phyloP scores from a whole-genome alignment of 2,888 invertebrate species.

The Patella pellucida region DNA sequence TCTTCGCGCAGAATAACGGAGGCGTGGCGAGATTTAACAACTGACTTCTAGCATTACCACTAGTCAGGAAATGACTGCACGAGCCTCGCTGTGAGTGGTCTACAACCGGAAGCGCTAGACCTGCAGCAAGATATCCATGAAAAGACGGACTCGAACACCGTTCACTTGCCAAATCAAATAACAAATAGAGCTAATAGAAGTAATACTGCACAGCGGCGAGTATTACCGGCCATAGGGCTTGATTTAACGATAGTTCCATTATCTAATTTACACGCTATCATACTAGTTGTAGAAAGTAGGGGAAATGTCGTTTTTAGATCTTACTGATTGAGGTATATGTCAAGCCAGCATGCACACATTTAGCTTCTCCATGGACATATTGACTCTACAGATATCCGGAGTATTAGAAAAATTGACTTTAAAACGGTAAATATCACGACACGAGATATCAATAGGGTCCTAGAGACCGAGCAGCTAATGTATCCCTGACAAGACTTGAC shows the following conservation, averaged over 20 bases:
- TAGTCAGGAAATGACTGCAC: not conserved
- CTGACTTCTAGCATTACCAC: not conserved
- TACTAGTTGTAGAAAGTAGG: too few species aligned
- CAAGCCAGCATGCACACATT: slow-evolving; percentile 6
- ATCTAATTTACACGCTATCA: not conserved
- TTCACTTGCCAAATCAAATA: not conserved
- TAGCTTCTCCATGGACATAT: not conserved
- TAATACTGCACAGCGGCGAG: not conserved
- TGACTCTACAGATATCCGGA: slow-evolving; percentile 5
- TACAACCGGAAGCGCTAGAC: slow-evolving; percentile 8
- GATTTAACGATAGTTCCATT: not conserved
- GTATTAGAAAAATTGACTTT: slow-evolving; percentile 7
- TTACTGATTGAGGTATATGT: not conserved
- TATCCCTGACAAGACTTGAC: too few species aligned
- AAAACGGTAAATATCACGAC: slow-evolving; percentile 9
- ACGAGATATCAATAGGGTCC: not conserved
- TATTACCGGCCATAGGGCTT: not conserved
- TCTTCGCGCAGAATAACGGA: not conserved
- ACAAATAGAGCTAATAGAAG: slow-evolving; percentile 10
- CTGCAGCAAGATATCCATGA: slow-evolving; percentile 2
- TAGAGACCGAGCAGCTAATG: too few species aligned
- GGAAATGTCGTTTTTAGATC: not conserved
- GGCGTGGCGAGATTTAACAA: not conserved
- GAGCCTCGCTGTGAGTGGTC: slow-evolving; percentile 4
- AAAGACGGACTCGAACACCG: slow-evolving; percentile 1